These are phyloP conservation scores for Rynchops niger DNA, from an alignment of 2,113 vertebrate genomes.

Conservation along the genomic window DNA sequence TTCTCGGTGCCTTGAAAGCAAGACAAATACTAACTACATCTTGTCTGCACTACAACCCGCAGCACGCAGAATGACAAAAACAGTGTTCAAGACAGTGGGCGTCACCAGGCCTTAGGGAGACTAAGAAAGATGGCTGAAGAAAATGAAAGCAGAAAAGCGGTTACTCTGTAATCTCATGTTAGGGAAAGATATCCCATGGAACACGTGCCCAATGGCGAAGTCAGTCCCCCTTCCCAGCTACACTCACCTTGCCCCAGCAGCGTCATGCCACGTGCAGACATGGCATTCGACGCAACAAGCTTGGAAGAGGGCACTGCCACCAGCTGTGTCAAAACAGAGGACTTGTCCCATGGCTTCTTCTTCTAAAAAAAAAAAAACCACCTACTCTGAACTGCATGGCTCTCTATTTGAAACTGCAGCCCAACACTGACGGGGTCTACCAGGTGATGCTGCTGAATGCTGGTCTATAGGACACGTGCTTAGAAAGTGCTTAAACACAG, in stretches of 20 bases:
- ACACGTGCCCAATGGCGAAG: no score
- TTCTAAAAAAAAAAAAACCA: no score
- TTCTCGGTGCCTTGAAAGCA: accelerated
- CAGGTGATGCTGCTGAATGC: not conserved
- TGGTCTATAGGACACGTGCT: not conserved
- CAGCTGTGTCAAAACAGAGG: not conserved
- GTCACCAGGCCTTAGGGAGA: not conserved
- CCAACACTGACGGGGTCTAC: not conserved
- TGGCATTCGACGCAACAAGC: accelerated
- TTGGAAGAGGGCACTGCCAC: not conserved
- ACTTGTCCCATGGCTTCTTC: not conserved
- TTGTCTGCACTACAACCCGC: not conserved
- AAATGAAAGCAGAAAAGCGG: not conserved
- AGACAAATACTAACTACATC: not conserved
- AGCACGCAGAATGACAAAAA: not conserved
- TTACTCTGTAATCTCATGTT: not conserved
- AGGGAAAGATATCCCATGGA: accelerated
- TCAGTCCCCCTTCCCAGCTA: not conserved
- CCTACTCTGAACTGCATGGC: accelerated
- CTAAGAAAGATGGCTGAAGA: not conserved
- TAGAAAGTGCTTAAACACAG: accelerated
- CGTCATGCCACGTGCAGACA: accelerated
- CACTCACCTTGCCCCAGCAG: not conserved
- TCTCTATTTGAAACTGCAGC: accelerated
- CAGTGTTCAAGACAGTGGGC: accelerated